Percentiles rank a stretch among this genome's conserved stretches.
These are phyloP conservation scores for Noctuana brunneofusca DNA, from an alignment of 2,888 invertebrate genomes.

Conservation along the genomic window DNA sequence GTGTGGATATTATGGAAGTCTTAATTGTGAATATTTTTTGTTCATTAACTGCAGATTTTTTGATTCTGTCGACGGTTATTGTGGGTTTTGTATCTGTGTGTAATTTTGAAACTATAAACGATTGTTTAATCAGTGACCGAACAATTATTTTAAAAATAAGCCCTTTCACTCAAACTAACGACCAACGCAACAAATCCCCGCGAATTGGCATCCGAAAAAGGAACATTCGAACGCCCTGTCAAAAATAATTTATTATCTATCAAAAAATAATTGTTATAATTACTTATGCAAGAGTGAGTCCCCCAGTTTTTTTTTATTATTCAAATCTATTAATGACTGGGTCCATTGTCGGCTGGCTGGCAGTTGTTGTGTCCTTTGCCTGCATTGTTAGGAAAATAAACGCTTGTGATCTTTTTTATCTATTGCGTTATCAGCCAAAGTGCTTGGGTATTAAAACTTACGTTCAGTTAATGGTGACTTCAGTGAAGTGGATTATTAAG, in stretches of 20 bases:
- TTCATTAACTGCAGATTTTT: not conserved
- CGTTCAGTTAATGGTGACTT: too few species aligned
- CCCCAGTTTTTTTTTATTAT: slow-evolving; percentile 65
- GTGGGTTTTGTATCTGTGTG: not conserved
- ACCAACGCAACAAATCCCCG: slow-evolving; percentile 9
- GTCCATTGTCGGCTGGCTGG: slow-evolving; percentile 59
- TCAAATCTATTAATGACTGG: slow-evolving; percentile 75
- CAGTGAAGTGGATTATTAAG: too few species aligned
- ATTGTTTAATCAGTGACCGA: not conserved
- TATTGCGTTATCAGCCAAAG: slow-evolving; percentile 18
- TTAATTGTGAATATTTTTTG: not conserved
- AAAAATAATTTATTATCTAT: slow-evolving; percentile 78
- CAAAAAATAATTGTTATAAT: slow-evolving; percentile 79
- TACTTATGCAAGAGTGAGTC: slow-evolving; percentile 71
- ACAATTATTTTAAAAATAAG: too few species aligned
- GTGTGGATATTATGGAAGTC: not conserved
- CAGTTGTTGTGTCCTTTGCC: slow-evolving; percentile 46
- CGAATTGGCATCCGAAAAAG: slow-evolving; percentile 13
- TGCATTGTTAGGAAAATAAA: slow-evolving; percentile 32
- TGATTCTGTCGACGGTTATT: not conserved
- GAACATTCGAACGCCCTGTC: slow-evolving; percentile 44
- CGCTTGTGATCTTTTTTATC: slow-evolving; percentile 24
- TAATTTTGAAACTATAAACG: too few species aligned
- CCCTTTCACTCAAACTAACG: not conserved
- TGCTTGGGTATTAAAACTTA: too few species aligned